phyloP scores from a whole-genome alignment of 2,113 vertebrate species.

The Poicephalus gulielmi region DNA sequence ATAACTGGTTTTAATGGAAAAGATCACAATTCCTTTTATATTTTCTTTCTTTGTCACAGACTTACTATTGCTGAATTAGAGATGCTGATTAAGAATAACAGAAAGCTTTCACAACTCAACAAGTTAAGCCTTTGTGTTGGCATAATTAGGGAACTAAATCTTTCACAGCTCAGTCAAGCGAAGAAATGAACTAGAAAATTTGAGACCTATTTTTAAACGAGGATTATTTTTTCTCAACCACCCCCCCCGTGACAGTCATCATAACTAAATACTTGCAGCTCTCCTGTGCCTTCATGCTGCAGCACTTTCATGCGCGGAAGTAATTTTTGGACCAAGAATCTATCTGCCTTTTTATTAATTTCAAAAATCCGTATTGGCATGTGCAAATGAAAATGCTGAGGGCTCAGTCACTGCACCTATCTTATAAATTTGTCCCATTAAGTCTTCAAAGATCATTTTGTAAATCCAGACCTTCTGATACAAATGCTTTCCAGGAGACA shows the following conservation, averaged over 20 bases:
- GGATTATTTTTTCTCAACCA: not conserved
- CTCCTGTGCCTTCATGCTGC: not conserved
- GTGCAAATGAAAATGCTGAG: not conserved
- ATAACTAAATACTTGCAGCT: not conserved
- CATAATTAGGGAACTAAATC: slow-evolving; percentile 47
- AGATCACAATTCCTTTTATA: not conserved
- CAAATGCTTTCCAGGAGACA: not conserved
- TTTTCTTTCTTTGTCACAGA: slow-evolving; percentile 13
- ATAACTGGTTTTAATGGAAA: not conserved
- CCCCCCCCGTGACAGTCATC: not conserved
- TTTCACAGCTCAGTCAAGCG: slow-evolving; percentile 6
- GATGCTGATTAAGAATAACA: slow-evolving; percentile 46
- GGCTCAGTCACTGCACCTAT: not conserved
- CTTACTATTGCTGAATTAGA: not conserved
- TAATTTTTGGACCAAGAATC: not conserved
- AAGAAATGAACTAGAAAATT: slow-evolving; percentile 26
- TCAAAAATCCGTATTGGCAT: not conserved
- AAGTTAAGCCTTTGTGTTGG: slow-evolving; percentile 35
- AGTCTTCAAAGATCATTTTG: not conserved
- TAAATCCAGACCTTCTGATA: not conserved
- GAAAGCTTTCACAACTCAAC: not conserved
- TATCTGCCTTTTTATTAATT: not conserved
- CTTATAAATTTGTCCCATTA: not conserved
- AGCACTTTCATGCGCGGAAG: not conserved
- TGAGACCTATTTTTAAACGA: slow-evolving; percentile 12